Percentiles rank a stretch among this genome's conserved stretches.
Evolutionary conservation across 2,888 invertebrate genomes (phyloP).

Genomic region (Dicyrtoma fusca): DNA sequence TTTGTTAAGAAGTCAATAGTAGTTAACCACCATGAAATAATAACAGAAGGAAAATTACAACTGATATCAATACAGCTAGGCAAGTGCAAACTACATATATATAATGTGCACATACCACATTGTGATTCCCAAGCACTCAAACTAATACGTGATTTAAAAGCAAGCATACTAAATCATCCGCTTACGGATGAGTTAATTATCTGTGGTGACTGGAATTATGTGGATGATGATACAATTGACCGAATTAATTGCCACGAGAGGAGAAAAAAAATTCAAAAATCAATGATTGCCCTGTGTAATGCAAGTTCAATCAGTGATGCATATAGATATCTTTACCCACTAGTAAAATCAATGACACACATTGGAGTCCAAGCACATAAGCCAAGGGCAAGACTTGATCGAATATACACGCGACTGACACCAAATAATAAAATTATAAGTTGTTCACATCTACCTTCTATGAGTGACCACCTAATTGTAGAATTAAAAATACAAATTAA

Average conservation of each 20-base stretch:
- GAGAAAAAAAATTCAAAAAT: too few relatives aligned
- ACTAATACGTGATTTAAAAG: too few relatives aligned
- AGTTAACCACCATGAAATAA: not conserved
- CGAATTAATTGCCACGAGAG: not conserved
- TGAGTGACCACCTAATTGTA: not conserved
- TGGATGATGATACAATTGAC: not conserved
- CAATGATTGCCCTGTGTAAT: too few relatives aligned
- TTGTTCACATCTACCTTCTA: not conserved
- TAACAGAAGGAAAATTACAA: not conserved
- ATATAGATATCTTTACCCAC: not conserved
- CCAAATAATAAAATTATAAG: not conserved
- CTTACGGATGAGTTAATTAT: not conserved
- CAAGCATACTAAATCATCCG: too few relatives aligned
- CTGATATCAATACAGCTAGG: not conserved
- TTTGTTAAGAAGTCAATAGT: not conserved
- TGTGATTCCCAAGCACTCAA: not conserved
- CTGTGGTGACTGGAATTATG: slow-evolving; percentile 14
- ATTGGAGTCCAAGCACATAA: not conserved
- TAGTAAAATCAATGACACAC: not conserved
- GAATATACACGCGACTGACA: not conserved
- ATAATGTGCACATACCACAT: slow-evolving; percentile 1
- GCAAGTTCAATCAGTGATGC: too few relatives aligned
- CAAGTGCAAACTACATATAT: not conserved
- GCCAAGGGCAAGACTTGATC: not conserved
- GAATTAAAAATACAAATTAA: not conserved